Percentiles rank a stretch among this genome's conserved stretches.
These are phyloP conservation scores for Dioctria linearis DNA, from an alignment of 2,888 invertebrate species.

Conservation along the genomic window DNA sequence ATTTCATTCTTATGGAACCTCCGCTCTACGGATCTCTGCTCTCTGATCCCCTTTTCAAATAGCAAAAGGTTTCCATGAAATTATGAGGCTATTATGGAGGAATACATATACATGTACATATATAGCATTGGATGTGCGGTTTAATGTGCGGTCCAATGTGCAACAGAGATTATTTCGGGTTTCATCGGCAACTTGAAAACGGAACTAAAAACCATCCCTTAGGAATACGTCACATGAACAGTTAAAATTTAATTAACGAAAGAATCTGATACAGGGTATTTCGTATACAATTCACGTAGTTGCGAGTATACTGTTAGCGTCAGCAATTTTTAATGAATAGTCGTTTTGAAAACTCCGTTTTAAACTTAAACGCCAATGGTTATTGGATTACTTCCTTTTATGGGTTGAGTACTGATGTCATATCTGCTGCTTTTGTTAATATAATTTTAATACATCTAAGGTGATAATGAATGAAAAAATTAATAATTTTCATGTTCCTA, in stretches of 20 bases:
- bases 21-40: not conserved
- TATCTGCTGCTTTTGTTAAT: no score
- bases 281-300: not conserved
- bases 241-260: slow-evolving; percentile 45
- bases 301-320: no score
- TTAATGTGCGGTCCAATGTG: slow-evolving; percentile 37
- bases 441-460: no score
- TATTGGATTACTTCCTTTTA: no score
- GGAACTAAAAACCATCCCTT: not conserved
- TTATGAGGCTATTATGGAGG: slow-evolving; percentile 35
- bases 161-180: slow-evolving; percentile 30
- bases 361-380: no score
- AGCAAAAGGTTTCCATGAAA: slow-evolving; percentile 46
- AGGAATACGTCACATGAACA: slow-evolving; percentile 32
- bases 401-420: no score
- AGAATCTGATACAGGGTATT: slow-evolving; percentile 23
- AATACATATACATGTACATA: no score
- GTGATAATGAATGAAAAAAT: no score
- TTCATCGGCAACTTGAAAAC: slow-evolving; percentile 17
- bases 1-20: slow-evolving; percentile 18
- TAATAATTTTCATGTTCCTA: no score
- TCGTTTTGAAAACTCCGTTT: no score
- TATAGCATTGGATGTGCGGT: slow-evolving; percentile 27
- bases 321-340: no score
- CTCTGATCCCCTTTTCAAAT: slow-evolving; percentile 35